Evolutionary conservation across 2,797 vertebrate species (phyloP), one percentile per base, ranked within the genome.

Genomic region (Thalassophryne amazonica): DNA sequence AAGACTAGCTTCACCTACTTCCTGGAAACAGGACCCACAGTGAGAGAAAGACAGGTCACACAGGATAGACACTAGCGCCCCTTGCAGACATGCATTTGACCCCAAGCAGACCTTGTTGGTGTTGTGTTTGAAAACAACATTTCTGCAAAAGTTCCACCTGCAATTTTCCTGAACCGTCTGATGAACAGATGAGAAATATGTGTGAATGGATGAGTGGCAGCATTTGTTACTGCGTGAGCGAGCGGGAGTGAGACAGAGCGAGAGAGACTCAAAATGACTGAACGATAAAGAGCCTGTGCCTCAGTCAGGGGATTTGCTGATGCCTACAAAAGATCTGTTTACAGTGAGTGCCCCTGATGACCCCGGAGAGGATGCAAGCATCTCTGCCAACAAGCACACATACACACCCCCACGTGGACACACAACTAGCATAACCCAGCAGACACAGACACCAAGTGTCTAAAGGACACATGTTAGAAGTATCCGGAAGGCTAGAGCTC

Each of bases 1-100:
- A 84, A 91, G 79, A 83, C 85, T 74, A 65, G 69, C 80, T 86
- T 87, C 81, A 72, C 80, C 72, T 74, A 24, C 81, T 89, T 89
- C 86, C 82, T 82, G 85, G 89, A 88, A 88, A 71, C 35, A 78
- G 76, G 76, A 73, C 80, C 63, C 27, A 13, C 57, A 48, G 56
- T 69, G 58, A 54, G 61, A 40, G 52, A 67, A 35, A 72, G 53
- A n/a, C n/a, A n/a, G n/a, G n/a, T n/a, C n/a, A n/a, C n/a, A n/a
- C n/a, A n/a, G n/a, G n/a, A n/a, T n/a, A n/a, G n/a, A n/a, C n/a
- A n/a, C n/a, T n/a, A n/a, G n/a, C n/a, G n/a, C n/a, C n/a, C n/a
- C n/a, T n/a, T n/a, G n/a, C n/a, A n/a, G n/a, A n/a, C n/a, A n/a
- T n/a, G n/a, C n/a, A n/a, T n/a, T n/a, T n/a, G n/a, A n/a, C n/a